Base-by-base conservation (phyloP, 2,797 vertebrate genomes). In the Peromyscus attwateri region DNA sequence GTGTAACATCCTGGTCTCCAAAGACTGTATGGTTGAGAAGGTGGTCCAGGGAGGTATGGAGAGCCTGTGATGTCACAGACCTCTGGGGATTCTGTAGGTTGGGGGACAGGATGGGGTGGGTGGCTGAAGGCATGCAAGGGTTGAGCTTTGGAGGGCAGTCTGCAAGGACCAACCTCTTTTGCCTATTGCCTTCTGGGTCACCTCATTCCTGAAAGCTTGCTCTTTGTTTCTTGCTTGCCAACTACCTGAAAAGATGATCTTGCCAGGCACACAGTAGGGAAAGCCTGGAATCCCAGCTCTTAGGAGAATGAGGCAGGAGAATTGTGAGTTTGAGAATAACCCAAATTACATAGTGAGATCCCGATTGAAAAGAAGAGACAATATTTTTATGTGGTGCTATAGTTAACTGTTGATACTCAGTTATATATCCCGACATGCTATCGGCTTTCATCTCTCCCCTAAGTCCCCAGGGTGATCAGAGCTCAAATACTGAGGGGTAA, bases 71-170 rank as follows among this genome's bases (percentile, higher is more conserved):
- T 1, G 10, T 40, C 3, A 8, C n/a, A 34, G 64, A 27, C 9
- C 29, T 73, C 64, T 0, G 3, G 43, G 37, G 21, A n/a, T 23
- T 23, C 83, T 37, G 17, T 34, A 5, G 88, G 21, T n/a, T 14
- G 6, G 21, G 2, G 52, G 23, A 11, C 4, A 37, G 57, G 34
- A 34, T 40, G 62, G 1, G 1, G 0, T 0, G 46, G 43, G 31
- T 68, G 40, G 16, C 60, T 46, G 82, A 34, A 84, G 27, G 62
- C 62, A 21, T 4, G 3, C 29, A 23, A 46, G 40, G 17, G 40
- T 34, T 66, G 60, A 84, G 62, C 43, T 85, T n/a, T 64, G 7
- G 14, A 19, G 82, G 17, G 27, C 62, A 66, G 40, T 66, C 40
- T 7, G 1, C 60, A 64, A 46, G 40, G 37, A 64, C 27, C 16